phyloP scores from a whole-genome alignment of 2,797 vertebrate species.

The Alfaro cultratus region DNA sequence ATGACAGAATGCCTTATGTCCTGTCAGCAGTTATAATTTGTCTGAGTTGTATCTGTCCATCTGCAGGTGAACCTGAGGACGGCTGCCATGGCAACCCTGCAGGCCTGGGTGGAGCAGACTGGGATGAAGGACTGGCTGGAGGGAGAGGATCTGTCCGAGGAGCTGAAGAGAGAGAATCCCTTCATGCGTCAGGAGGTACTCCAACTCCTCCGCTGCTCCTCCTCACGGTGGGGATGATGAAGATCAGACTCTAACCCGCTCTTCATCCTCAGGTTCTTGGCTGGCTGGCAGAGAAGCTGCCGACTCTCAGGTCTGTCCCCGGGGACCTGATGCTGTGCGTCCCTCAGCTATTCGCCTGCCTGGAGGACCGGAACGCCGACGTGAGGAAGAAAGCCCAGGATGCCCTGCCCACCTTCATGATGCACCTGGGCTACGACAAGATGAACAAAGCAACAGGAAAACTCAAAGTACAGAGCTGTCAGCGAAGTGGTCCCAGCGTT shows the following conservation, averaged over 20 bases:
- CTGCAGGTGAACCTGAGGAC: constrained; percentile 87
- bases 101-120: constrained; percentile 95
- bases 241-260: background rate
- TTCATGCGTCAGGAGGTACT: constrained; percentile 92
- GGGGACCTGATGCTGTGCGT: constrained; percentile 89
- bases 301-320: constrained; percentile 85
- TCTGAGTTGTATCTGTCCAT: background rate
- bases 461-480: constrained; percentile 85
- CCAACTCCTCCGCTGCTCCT: background rate
- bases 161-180: constrained; percentile 96
- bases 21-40: background rate
- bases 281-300: constrained; percentile 95
- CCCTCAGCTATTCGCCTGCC: constrained; percentile 89
- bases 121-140: constrained; percentile 99
- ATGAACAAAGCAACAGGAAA: constrained; percentile 93
- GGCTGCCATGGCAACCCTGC: constrained; percentile 90
- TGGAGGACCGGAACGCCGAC: constrained; percentile 96
- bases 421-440: constrained; percentile 96
- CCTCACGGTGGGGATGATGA: background rate
- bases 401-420: constrained; percentile 95
- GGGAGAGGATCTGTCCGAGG: constrained; percentile 95
- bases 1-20: background rate
- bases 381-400: constrained; percentile 98
- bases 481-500: background rate
- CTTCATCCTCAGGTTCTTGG: constrained; percentile 84